Evolutionary conservation across 2,797 vertebrate species (phyloP).

Genomic region (Paramormyrops hopkinsi): DNA sequence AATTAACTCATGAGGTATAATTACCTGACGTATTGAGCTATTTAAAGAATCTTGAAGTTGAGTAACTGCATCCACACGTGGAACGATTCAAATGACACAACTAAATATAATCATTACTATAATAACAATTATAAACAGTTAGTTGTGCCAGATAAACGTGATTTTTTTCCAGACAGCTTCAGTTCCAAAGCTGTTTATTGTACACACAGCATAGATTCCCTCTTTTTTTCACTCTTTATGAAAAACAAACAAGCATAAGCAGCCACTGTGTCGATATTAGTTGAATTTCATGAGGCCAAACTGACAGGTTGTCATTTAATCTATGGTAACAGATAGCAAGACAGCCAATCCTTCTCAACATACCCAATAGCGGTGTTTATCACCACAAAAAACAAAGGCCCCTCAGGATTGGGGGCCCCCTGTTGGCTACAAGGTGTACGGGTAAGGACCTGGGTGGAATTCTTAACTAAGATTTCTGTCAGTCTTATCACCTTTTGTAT

Average conservation of each 20-base stretch:
- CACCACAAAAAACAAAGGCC: background rate
- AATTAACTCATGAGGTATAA: background rate
- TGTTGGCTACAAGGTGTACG: background rate
- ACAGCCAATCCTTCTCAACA: background rate
- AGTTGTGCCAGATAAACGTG: background rate
- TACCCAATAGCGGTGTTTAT: background rate
- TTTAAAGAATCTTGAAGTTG: background rate
- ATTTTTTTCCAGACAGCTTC: background rate
- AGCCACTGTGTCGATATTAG: background rate
- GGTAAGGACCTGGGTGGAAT: background rate
- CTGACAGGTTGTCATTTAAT: slow-evolving; percentile 6
- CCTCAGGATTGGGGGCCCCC: background rate
- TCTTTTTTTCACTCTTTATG: background rate
- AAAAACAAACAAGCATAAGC: slow-evolving; percentile 10
- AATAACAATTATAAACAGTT: background rate
- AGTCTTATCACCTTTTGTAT: background rate
- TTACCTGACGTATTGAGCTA: background rate
- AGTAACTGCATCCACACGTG: background rate
- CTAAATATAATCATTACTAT: background rate
- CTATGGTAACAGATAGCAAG: background rate
- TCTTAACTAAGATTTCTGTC: background rate
- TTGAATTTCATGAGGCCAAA: slow-evolving; percentile 13
- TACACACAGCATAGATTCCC: background rate
- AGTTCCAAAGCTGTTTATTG: background rate
- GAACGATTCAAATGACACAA: background rate